phyloP scores from a whole-genome alignment of 1,140 invertebrate species.

The Andrena cerasifolii region DNA sequence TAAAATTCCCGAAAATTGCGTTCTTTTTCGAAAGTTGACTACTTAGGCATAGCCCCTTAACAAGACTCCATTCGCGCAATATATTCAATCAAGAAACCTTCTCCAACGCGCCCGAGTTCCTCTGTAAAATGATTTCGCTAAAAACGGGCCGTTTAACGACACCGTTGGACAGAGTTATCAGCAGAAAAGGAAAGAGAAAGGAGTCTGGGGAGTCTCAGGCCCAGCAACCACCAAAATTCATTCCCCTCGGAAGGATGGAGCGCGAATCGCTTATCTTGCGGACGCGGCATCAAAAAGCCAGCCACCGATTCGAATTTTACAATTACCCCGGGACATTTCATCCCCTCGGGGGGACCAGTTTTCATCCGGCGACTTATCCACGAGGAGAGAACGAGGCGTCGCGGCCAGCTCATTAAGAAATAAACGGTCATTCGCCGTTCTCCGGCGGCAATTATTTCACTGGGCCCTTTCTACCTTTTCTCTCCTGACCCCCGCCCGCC shows the following conservation, averaged over 20 bases:
- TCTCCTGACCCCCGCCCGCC: neutral
- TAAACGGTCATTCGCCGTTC: conserved; percentile 54
- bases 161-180: neutral
- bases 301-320: neutral
- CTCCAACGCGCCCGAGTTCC: too few relatives aligned
- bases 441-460: conserved; percentile 63
- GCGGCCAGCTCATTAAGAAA: conserved; percentile 52
- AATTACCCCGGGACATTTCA: conserved; percentile 19
- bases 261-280: neutral
- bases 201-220: too few relatives aligned
- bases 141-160: too few relatives aligned
- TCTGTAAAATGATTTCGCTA: too few relatives aligned
- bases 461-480: neutral
- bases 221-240: too few relatives aligned
- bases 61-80: too few relatives aligned
- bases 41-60: too few relatives aligned
- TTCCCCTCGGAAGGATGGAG: neutral
- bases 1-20: too few relatives aligned
- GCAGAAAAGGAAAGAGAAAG: neutral
- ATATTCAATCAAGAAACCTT: conserved; percentile 17
- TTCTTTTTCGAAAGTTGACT: too few relatives aligned
- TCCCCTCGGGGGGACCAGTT: neutral
- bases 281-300: neutral
- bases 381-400: neutral
- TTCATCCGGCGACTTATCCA: conserved; percentile 33